phyloP scores from a whole-genome alignment of 2,797 vertebrate genomes.

The Pangasius macronema region DNA sequence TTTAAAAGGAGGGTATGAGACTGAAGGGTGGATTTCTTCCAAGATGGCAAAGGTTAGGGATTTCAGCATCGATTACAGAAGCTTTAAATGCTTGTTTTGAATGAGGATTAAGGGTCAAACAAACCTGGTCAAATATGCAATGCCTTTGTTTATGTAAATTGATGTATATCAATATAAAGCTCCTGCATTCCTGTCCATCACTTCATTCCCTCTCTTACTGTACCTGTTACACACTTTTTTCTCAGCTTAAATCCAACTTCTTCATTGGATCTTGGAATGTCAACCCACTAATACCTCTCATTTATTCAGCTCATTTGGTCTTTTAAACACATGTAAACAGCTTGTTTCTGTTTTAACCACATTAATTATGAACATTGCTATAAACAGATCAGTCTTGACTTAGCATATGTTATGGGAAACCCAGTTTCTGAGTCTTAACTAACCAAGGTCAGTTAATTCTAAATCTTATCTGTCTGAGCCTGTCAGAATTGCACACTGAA shows the following conservation, averaged over 20 bases:
- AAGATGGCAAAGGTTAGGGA: background rate
- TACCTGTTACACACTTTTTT: background rate
- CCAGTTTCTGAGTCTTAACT: slow-evolving; percentile 28
- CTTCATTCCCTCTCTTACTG: background rate
- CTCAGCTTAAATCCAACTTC: background rate
- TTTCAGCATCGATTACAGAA: background rate
- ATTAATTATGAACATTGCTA: slow-evolving; percentile 35
- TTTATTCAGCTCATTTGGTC: background rate
- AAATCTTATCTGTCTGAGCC: slow-evolving; percentile 39
- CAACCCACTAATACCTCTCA: slow-evolving; percentile 2
- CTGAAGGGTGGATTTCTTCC: background rate
- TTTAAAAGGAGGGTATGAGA: background rate
- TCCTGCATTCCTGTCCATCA: background rate
- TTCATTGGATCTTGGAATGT: background rate
- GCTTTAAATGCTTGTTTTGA: slow-evolving; percentile 7
- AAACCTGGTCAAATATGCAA: background rate
- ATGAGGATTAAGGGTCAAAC: background rate
- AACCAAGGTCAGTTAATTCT: slow-evolving; percentile 50
- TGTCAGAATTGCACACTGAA: slow-evolving; percentile 42
- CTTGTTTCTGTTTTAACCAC: slow-evolving; percentile 7
- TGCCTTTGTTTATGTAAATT: background rate
- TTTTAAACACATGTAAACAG: slow-evolving; percentile 20
- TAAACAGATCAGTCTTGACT: slow-evolving; percentile 39
- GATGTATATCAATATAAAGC: background rate
- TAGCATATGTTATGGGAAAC: slow-evolving; percentile 32